Conservation (phyloP, 1,140 invertebrate genomes). For the Lordiphosa clarofinis region DNA sequence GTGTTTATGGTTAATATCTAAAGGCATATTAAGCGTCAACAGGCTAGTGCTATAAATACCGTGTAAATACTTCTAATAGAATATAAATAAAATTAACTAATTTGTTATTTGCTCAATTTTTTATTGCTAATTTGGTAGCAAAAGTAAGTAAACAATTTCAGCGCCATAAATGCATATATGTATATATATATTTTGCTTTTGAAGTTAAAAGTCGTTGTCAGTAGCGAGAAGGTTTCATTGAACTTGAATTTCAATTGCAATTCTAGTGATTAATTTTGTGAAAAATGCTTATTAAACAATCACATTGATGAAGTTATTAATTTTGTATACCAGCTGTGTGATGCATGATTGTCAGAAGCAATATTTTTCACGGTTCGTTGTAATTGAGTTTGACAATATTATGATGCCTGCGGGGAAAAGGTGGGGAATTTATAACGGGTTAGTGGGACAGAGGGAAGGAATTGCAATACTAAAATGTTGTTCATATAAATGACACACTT, state of each 20-base stretch:
- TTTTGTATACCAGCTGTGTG: slow-evolving; percentile 12
- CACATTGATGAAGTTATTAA: slow-evolving; percentile 40
- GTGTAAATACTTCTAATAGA: too few species aligned
- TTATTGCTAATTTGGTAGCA: background rate
- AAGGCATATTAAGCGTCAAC: slow-evolving; percentile 12
- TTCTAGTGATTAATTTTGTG: slow-evolving; percentile 36
- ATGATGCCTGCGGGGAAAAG: too few species aligned
- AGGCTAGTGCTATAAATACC: slow-evolving; percentile 17
- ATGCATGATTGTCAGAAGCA: slow-evolving; percentile 20
- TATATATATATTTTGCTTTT: too few species aligned
- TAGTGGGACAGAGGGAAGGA: too few species aligned
- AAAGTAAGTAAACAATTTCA: too few species aligned
- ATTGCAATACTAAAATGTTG: too few species aligned
- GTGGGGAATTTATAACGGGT: too few species aligned
- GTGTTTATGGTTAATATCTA: slow-evolving; percentile 22
- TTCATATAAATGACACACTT: too few species aligned
- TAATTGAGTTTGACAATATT: slow-evolving; percentile 40
- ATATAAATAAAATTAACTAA: background rate
- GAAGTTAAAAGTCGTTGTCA: too few species aligned
- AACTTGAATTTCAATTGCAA: slow-evolving; percentile 44
- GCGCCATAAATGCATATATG: too few species aligned
- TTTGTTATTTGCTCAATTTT: slow-evolving; percentile 17
- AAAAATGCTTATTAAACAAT: too few species aligned
- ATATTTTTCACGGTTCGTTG: slow-evolving; percentile 23
- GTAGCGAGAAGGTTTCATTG: slow-evolving; percentile 33